Conservation (phyloP, 2,888 invertebrate genomes). For the Epinotia nisella region DNA sequence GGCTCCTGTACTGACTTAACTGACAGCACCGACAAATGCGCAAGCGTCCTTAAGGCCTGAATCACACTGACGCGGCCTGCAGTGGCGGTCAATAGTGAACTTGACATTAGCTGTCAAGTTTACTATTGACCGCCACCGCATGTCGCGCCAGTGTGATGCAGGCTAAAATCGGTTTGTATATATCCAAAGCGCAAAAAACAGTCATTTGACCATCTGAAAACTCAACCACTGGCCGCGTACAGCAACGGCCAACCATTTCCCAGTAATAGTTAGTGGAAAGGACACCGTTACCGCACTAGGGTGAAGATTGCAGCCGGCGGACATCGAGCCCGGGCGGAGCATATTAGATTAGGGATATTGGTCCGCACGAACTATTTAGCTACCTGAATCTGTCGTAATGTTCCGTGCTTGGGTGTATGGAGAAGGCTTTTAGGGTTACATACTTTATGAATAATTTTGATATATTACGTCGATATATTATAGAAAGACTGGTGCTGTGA, state of each 20-base stretch:
- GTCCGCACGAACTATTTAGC: constrained; percentile 68
- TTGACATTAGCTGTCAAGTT: no score
- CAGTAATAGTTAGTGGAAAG: constrained; percentile 56
- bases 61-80: no score
- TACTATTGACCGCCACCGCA: no score
- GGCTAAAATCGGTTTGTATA: not conserved
- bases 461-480: no score
- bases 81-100: no score
- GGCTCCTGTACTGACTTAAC: no score
- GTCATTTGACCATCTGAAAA: constrained; percentile 8
- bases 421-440: constrained; percentile 47
- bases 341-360: constrained; percentile 76
- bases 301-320: constrained; percentile 44
- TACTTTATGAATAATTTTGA: not conserved
- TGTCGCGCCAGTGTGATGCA: no score
- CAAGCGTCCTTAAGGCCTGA: no score
- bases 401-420: constrained; percentile 51
- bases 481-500: no score
- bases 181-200: not conserved
- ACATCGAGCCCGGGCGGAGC: constrained; percentile 60
- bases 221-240: constrained; percentile 10
- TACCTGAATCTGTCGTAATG: constrained; percentile 58
- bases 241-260: constrained; percentile 18
- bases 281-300: constrained; percentile 56
- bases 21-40: no score